These are phyloP conservation scores for Lagocephalus sceleratus DNA, from an alignment of 2,797 vertebrate genomes.

Conservation along the genomic window DNA sequence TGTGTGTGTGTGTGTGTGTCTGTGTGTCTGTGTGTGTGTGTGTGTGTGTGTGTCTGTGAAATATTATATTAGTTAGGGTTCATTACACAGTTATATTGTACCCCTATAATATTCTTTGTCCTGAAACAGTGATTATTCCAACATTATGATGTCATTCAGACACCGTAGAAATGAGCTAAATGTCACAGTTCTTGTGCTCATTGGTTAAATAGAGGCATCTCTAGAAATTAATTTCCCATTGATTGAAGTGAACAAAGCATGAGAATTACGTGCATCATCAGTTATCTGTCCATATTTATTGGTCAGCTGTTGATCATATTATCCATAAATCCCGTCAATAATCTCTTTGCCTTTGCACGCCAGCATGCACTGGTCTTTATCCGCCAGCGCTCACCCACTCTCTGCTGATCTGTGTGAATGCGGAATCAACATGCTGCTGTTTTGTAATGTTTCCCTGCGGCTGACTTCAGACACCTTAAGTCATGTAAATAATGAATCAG, in stretches of 20 bases:
- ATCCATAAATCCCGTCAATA: constrained; percentile 67
- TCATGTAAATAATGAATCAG: constrained; percentile 78
- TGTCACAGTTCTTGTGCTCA: no score
- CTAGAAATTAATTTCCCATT: constrained; percentile 1
- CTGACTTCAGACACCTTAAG: constrained; percentile 68
- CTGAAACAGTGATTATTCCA: no score
- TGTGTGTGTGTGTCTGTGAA: no score
- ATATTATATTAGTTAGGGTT: no score
- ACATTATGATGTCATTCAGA: no score
- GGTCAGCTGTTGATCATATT: constrained; percentile 79
- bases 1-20: no score
- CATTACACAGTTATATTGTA: no score
- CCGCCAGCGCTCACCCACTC: neutral
- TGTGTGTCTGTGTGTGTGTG: no score
- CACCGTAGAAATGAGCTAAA: no score
- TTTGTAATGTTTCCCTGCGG: constrained; percentile 70
- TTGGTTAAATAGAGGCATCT: no score
- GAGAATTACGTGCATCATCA: constrained; percentile 24
- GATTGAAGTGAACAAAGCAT: constrained; percentile 15
- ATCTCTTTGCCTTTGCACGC: constrained; percentile 70
- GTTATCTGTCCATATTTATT: constrained; percentile 63
- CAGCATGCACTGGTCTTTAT: constrained; percentile 48
- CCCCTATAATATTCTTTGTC: no score
- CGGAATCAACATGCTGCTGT: constrained; percentile 71
- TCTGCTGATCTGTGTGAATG: constrained; percentile 44